Evolutionary conservation across 2,797 vertebrate species (phyloP).

Genomic region (Crocidura indochinensis): DNA sequence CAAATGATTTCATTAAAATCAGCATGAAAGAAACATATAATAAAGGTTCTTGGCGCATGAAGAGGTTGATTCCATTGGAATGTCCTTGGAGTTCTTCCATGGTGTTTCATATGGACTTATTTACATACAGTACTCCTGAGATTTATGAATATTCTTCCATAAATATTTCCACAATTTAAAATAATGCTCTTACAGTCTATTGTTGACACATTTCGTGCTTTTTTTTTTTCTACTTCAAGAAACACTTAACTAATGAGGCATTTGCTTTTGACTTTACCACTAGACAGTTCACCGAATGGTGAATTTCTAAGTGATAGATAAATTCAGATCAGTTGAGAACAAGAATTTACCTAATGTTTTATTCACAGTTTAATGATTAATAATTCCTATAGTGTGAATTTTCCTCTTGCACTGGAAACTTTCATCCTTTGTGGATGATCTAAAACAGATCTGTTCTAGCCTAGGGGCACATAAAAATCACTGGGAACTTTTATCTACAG

Average conservation of each 20-base stretch:
- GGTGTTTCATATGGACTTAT: conserved; percentile 33
- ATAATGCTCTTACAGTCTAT: neutral
- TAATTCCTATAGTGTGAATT: neutral
- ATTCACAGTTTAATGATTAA: neutral
- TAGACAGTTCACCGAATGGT: neutral
- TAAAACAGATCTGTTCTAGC: conserved; percentile 11
- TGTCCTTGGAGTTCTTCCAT: conserved; percentile 60
- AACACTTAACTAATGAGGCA: neutral
- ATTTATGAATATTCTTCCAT: conserved; percentile 56
- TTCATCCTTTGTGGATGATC: conserved; percentile 7
- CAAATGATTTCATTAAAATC: conserved; percentile 65
- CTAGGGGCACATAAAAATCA: neutral
- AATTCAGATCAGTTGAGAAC: conserved; percentile 5
- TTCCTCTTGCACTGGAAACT: neutral
- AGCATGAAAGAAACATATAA: conserved; percentile 38
- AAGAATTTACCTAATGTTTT: neutral
- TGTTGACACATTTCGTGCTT: neutral
- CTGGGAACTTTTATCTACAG: neutral
- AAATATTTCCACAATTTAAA: conserved; percentile 16
- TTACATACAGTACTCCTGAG: conserved; percentile 46
- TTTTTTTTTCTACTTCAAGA: neutral
- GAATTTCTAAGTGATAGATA: neutral
- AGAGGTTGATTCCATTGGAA: conserved; percentile 53
- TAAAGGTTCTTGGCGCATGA: conserved; percentile 45
- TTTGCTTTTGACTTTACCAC: neutral